Base-by-base conservation (phyloP, 2,113 vertebrate species). In the Dasypus novemcinctus region DNA sequence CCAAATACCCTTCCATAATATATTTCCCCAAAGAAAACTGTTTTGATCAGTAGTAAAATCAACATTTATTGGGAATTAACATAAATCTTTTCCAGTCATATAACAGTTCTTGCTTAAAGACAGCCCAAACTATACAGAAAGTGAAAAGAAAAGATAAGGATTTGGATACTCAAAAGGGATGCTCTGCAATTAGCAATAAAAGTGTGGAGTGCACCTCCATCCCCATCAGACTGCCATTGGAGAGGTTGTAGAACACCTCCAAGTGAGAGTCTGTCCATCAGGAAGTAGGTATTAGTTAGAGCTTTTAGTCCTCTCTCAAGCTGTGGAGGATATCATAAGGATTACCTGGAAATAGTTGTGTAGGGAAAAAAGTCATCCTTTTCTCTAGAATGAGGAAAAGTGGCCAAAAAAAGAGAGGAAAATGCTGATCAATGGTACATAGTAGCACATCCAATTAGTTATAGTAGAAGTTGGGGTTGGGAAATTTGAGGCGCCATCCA, bases 371-470 rank as follows among this genome's bases (percentile, higher is more conserved):
- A 75, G 41, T 41, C 33, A 82, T 86, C 10, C 6, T 91, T 92
- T 91, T 80, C 54, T 88, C 71, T 20, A 79, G 20, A 91, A 90
- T 92, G 59, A 93, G 52, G 15, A 96, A 94, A 84, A 57, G 63
- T 7, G 85, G 29, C 76, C 9, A 20, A 75, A 27, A 93, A 23
- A 66, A 87, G 64, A 86, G 69, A 90, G 13, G 27, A 36, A 87
- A 92, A 81, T 87, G 2, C 9, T 81, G 52, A 94, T 78, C 54
- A 78, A 5, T 41, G 76, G 75, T 71, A 23, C 82, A 92, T 43
- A 87, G 90, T 27, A 66, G 27, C 91, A 25, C 33, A 59, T 94
- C 52, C 27, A 83, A 41, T 63, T 71, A 78, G 43, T 29, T 75
- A 29, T 31, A 87, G 18, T 78, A 90, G 31, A 95, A 68, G 11